These are phyloP conservation scores for Acropternis orthonyx DNA, from an alignment of 2,797 vertebrate genomes.

Conservation along the genomic window DNA sequence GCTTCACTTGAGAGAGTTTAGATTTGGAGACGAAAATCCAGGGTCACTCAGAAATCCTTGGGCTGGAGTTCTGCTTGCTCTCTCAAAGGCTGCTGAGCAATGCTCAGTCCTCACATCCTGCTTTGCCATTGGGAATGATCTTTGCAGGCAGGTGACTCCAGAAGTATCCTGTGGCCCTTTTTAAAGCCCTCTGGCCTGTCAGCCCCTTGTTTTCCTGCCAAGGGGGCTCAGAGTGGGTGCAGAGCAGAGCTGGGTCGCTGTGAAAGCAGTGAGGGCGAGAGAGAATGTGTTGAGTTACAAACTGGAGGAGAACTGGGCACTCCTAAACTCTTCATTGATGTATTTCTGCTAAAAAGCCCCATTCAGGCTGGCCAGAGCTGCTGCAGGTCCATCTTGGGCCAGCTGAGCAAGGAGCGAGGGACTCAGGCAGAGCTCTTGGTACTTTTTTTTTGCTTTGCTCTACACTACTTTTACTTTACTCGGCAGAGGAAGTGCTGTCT, in stretches of 20 bases:
- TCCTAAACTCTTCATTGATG: neutral
- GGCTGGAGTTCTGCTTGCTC: neutral
- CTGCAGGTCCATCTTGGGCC: neutral
- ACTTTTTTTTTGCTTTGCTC: neutral
- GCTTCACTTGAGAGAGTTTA: neutral
- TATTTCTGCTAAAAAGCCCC: neutral
- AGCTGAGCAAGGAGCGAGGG: neutral
- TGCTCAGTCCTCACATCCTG: neutral
- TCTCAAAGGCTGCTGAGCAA: neutral
- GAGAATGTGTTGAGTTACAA: neutral
- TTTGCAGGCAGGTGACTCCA: neutral
- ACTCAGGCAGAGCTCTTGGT: neutral
- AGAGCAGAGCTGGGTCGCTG: neutral
- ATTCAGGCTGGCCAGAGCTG: neutral
- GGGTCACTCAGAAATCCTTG: neutral
- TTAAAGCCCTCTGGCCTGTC: neutral
- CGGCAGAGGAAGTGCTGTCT: conserved; percentile 13
- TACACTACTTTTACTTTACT: neutral
- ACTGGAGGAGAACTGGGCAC: neutral
- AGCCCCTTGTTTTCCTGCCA: neutral
- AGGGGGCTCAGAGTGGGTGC: neutral
- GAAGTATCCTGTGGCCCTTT: neutral
- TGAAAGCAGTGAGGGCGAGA: neutral
- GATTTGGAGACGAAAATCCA: neutral
- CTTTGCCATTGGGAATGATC: neutral